A percentile compares a stretch with the other conserved stretches of the same genome.
Evolutionary conservation across 2,888 invertebrate genomes (phyloP).

Genomic region (Drosophila anomelani): DNA sequence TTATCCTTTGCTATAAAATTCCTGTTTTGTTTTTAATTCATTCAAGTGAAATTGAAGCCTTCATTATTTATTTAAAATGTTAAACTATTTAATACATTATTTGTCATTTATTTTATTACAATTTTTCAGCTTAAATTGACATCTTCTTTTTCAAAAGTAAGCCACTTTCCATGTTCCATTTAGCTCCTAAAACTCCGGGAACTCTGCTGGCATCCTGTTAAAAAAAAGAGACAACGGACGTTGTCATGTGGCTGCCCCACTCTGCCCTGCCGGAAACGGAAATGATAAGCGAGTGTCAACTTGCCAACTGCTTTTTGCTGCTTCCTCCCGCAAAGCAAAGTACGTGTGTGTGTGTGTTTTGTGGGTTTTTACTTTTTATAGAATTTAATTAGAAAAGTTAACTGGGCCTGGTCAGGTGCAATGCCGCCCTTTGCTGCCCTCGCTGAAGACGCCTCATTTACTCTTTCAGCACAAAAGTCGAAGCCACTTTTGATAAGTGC

Average conservation of each 20-base stretch:
- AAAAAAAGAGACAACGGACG: conserved; percentile 40
- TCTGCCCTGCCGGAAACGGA: conserved; percentile 64
- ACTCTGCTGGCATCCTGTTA: background rate
- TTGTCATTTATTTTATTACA: too few relatives aligned
- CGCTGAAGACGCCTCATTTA: conserved; percentile 59
- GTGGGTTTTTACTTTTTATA: conserved; percentile 30
- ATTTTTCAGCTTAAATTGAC: background rate
- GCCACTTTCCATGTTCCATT: background rate
- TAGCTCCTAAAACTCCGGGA: background rate
- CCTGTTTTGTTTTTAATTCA: background rate
- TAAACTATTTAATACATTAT: too few relatives aligned
- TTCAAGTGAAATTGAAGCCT: too few relatives aligned
- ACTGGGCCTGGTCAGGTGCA: conserved; percentile 45
- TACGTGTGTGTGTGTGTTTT: conserved; percentile 12
- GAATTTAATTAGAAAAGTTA: conserved; percentile 69
- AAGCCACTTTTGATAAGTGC: conserved; percentile 73
- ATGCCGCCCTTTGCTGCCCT: background rate
- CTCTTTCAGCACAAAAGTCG: conserved; percentile 63
- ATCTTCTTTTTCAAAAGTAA: background rate
- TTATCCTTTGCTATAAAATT: too few relatives aligned
- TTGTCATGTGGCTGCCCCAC: conserved; percentile 52
- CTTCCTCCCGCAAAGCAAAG: conserved; percentile 4
- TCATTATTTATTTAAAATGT: background rate
- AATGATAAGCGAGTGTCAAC: conserved; percentile 71
- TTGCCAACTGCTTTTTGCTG: conserved; percentile 60